A percentile compares a stretch with the other conserved stretches of the same genome.
Conservation (phyloP, 2,888 invertebrate species). For the Thymelicus lineola region DNA sequence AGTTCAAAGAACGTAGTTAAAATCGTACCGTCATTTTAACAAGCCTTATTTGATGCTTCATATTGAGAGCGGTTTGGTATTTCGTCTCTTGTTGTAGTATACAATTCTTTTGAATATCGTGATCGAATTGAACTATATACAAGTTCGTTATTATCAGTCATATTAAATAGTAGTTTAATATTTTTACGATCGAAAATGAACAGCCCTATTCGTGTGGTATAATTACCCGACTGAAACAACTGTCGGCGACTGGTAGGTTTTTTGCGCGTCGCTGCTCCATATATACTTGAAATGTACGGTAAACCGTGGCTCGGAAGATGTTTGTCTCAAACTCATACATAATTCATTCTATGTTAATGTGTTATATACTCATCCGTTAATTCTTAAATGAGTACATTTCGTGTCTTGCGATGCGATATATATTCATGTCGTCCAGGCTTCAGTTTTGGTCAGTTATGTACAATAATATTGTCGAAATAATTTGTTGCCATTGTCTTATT, state of each 20-base stretch:
- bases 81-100: not conserved
- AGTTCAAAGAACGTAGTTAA: slow-evolving; percentile 7
- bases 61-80: not conserved
- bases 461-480: too few relatives aligned
- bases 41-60: not conserved
- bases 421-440: not conserved
- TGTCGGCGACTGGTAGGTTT: slow-evolving; percentile 39
- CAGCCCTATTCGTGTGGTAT: slow-evolving; percentile 36
- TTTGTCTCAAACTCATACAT: slow-evolving; percentile 33
- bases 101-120: too few relatives aligned
- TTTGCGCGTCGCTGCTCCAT: slow-evolving; percentile 27
- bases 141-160: too few relatives aligned
- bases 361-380: slow-evolving; percentile 24
- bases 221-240: slow-evolving; percentile 42
- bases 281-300: slow-evolving; percentile 32
- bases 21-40: slow-evolving; percentile 1
- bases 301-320: slow-evolving; percentile 17
- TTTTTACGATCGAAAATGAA: not conserved
- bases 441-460: not conserved
- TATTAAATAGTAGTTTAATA: not conserved
- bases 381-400: slow-evolving; percentile 18
- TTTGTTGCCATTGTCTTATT: too few relatives aligned
- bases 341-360: slow-evolving; percentile 33
- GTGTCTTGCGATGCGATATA: not conserved
- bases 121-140: too few relatives aligned